phyloP scores from a whole-genome alignment of 2,113 vertebrate genomes.

The Mobula hypostoma region DNA sequence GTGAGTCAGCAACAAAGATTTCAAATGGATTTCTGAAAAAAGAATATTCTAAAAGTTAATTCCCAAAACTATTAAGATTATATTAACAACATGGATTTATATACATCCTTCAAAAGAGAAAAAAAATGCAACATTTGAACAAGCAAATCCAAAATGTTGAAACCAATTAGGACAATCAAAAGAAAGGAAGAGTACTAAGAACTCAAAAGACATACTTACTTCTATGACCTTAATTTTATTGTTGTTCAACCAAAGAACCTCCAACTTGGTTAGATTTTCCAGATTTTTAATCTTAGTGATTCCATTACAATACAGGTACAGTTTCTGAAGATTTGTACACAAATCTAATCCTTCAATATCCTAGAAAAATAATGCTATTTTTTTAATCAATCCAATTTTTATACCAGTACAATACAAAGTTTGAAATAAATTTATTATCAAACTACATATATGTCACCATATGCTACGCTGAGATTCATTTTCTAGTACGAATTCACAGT shows the following conservation, averaged over 20 bases:
- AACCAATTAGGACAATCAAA: neutral
- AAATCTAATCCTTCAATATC: constrained; percentile 62
- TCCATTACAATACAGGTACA: constrained; percentile 70
- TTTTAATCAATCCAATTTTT: constrained; percentile 17
- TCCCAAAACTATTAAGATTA: neutral
- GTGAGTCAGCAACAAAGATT: neutral
- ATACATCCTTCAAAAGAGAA: too few species aligned
- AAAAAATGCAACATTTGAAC: neutral
- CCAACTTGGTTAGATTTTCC: constrained; percentile 55
- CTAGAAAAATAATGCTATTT: constrained; percentile 45
- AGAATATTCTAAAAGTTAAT: neutral
- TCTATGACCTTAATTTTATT: constrained; percentile 66
- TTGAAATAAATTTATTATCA: too few species aligned
- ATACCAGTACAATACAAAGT: neutral
- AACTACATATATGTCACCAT: too few species aligned
- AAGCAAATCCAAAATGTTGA: neutral
- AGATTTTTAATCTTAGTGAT: constrained; percentile 64
- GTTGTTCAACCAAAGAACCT: constrained; percentile 68
- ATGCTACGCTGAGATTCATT: too few species aligned
- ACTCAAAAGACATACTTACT: constrained; percentile 45
- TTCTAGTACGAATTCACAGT: too few species aligned
- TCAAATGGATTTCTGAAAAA: neutral
- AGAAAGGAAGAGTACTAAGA: neutral
- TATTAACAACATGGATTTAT: neutral
- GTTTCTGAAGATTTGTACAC: constrained; percentile 61